Conservation (phyloP, 2,888 invertebrate genomes). For the Auanema sp. region DNA sequence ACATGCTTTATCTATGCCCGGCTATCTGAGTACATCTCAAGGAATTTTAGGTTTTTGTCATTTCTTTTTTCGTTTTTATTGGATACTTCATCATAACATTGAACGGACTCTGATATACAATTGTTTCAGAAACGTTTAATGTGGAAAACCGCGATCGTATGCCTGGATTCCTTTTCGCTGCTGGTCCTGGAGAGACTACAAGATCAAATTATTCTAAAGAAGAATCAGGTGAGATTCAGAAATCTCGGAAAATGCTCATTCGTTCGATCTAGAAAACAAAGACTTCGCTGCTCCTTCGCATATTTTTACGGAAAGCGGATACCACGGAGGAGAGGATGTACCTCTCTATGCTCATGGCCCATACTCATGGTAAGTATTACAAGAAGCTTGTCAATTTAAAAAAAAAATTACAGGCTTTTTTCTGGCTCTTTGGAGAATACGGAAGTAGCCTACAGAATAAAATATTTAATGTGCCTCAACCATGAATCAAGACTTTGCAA, state of each 20-base stretch:
- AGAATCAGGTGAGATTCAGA: neutral
- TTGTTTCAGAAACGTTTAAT: too few relatives aligned
- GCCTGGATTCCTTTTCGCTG: constrained; percentile 17
- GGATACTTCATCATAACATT: too few relatives aligned
- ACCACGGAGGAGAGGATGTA: constrained; percentile 20
- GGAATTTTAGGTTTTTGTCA: constrained; percentile 10
- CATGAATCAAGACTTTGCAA: neutral
- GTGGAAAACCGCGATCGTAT: constrained; percentile 1
- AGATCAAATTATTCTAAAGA: neutral
- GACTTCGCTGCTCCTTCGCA: constrained; percentile 10
- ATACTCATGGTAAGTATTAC: constrained; percentile 18
- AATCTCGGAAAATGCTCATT: neutral
- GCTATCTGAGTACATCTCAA: constrained; percentile 8
- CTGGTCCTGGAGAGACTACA: constrained; percentile 13
- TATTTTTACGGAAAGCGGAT: constrained; percentile 4
- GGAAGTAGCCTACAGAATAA: constrained; percentile 11
- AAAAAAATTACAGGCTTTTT: constrained; percentile 12
- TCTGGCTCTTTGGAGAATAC: constrained; percentile 19
- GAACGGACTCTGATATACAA: too few relatives aligned
- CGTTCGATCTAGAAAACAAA: neutral
- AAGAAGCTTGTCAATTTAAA: too few relatives aligned
- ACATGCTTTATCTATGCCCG: constrained; percentile 15
- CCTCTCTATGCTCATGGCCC: constrained; percentile 19
- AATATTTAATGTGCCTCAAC: constrained; percentile 10
- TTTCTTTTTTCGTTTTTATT: too few relatives aligned